Evolutionary conservation across 2,797 vertebrate species (phyloP), one percentile per base, ranked within the genome.

Genomic region (Decapterus maruadsi): DNA sequence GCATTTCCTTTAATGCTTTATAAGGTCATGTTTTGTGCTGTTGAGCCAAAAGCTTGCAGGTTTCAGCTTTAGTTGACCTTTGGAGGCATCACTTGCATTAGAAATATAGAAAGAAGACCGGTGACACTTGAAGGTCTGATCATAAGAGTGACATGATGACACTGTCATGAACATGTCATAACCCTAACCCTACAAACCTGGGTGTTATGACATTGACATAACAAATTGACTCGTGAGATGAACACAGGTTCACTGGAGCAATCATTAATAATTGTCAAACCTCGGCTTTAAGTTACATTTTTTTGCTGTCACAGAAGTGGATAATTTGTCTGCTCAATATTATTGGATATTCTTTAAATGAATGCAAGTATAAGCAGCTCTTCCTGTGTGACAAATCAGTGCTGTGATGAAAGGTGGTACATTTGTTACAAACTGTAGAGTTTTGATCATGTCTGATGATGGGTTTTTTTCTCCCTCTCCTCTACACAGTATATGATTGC

Each of bases 401-500:
- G 48, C 22, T n/a, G 17, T 50, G 12, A 51, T 51, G 10, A 51
- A 5, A 22, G 11, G 2, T 20, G 11, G 20, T 20, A 20, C n/a
- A 50, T 51, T 20, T 51, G 3, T 50, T 22, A 51, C 4, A 50
- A 50, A 50, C 19, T 50, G 46, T 10, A n/a, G 10, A 6, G 17
- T 16, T 19, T 48, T 50, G 17, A 10, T n/a, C 46, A 50, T 50
- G 7, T 46, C 45, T n/a, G 45, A 34, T 45, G 9, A 22, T 54
- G 0, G 20, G 42, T 59, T 58, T 26, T 26, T 26, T 26, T 26
- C 26, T 61, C 54, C 31, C 13, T 50, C 20, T 64, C 51, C n/a
- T 53, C 19, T 57, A 2, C 61, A 14, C 81, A 91, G 90, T 91
- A 69, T 66, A 46, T 87, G 72, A 36, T 91, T 19, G 87, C 92